Evolutionary conservation across 2,888 invertebrate species (phyloP).

Genomic region (Hydrotaea diabolus): DNA sequence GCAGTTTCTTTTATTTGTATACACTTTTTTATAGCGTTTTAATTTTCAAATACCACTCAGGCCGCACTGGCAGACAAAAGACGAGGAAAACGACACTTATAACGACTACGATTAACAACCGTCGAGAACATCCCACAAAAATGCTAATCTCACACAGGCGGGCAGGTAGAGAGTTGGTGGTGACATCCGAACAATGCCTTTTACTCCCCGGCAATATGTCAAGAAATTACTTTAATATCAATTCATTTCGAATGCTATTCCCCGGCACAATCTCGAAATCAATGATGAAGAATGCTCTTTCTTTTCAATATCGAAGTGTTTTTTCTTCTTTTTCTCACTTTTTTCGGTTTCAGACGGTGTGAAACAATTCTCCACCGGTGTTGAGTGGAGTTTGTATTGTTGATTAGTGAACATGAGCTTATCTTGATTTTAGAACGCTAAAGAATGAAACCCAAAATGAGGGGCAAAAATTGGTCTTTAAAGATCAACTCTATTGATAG

Average conservation of each 20-base stretch:
- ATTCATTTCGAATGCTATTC: slow-evolving; percentile 32
- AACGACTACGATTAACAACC: slow-evolving; percentile 45
- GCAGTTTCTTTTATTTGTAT: slow-evolving; percentile 37
- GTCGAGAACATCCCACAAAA: slow-evolving; percentile 52
- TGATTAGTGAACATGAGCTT: slow-evolving; percentile 54
- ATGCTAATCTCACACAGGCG: slow-evolving; percentile 53
- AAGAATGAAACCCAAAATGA: background rate
- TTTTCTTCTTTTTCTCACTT: background rate
- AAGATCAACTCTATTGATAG: background rate
- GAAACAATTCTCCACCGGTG: slow-evolving; percentile 30
- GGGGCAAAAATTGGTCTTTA: background rate
- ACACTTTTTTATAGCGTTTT: slow-evolving; percentile 48
- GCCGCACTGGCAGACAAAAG: slow-evolving; percentile 19
- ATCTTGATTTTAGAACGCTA: slow-evolving; percentile 51
- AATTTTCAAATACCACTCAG: slow-evolving; percentile 45
- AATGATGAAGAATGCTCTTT: slow-evolving; percentile 11
- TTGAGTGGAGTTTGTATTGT: slow-evolving; percentile 34
- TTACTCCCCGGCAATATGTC: slow-evolving; percentile 60
- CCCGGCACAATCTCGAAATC: slow-evolving; percentile 36
- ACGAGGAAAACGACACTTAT: background rate
- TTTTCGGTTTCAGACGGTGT: background rate
- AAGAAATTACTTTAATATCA: slow-evolving; percentile 66
- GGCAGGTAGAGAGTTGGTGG: slow-evolving; percentile 48
- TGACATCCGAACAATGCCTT: slow-evolving; percentile 57
- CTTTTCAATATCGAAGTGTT: background rate